These are phyloP conservation scores for Rana temporaria DNA, from an alignment of 2,113 vertebrate genomes.

Conservation along the genomic window DNA sequence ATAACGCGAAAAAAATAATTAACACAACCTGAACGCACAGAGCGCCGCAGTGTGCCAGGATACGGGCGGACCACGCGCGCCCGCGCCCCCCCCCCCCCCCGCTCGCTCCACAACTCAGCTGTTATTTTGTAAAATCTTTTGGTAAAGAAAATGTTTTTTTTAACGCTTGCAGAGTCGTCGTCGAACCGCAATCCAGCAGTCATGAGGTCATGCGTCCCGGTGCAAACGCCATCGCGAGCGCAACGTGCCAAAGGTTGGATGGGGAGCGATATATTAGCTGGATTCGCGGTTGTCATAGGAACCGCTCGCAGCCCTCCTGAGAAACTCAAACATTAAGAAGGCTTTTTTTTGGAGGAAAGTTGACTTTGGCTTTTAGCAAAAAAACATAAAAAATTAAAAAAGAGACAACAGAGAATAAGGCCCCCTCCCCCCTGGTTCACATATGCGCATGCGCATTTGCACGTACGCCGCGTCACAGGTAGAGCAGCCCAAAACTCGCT, in stretches of 20 bases:
- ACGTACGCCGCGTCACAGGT: too few species aligned
- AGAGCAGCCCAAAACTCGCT: too few species aligned
- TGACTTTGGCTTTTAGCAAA: slow-evolving; percentile 18
- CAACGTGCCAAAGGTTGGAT: not conserved
- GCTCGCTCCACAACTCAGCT: too few species aligned
- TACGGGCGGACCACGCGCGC: not conserved
- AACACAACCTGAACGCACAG: not conserved
- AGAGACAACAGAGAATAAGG: too few species aligned
- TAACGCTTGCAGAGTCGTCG: too few species aligned
- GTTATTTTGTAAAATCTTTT: too few species aligned
- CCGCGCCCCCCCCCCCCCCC: not conserved
- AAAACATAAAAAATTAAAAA: not conserved
- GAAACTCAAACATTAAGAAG: not conserved
- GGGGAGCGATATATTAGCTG: not conserved
- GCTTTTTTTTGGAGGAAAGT: slow-evolving; percentile 1
- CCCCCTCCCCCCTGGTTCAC: too few species aligned
- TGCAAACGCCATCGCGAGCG: not conserved
- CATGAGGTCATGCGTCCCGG: not conserved
- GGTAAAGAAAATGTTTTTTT: too few species aligned
- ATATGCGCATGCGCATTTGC: too few species aligned
- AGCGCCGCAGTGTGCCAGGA: not conserved
- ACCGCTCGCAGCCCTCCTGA: slow-evolving; percentile 7
- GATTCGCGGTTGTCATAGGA: slow-evolving; percentile 4
- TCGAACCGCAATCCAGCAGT: too few species aligned
- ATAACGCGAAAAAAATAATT: slow-evolving; percentile 34